These are phyloP conservation scores for Xestia ashworthii DNA, from an alignment of 2,888 invertebrate genomes.

Conservation along the genomic window DNA sequence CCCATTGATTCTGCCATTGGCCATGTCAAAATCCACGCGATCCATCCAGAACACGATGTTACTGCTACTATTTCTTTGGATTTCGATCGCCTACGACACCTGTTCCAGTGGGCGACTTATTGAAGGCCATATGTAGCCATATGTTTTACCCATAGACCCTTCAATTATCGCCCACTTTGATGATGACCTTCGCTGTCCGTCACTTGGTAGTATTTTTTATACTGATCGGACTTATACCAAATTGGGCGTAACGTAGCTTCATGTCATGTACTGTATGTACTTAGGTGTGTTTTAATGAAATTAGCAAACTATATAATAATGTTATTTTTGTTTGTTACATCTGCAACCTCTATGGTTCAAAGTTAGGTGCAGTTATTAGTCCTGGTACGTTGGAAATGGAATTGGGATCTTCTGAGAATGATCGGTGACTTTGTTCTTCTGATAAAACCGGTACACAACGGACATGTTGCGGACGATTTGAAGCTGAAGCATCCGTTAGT, in stretches of 20 bases:
- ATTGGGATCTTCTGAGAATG: too few relatives aligned
- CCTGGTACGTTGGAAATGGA: too few relatives aligned
- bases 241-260: neutral
- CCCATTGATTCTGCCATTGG: neutral
- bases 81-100: constrained; percentile 33
- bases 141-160: constrained; percentile 52
- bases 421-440: neutral
- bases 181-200: constrained; percentile 13
- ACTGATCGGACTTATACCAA: neutral
- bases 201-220: neutral
- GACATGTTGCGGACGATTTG: too few relatives aligned
- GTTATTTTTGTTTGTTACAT: neutral
- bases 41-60: too few relatives aligned
- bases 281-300: neutral
- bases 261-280: neutral
- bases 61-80: neutral
- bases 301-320: neutral
- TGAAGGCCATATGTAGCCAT: constrained; percentile 74
- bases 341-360: neutral
- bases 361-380: neutral
- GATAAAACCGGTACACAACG: neutral
- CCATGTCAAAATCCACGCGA: neutral
- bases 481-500: neutral
- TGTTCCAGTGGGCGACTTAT: constrained; percentile 52
- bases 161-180: constrained; percentile 35